These are phyloP conservation scores for Plotosus lineatus DNA, from an alignment of 2,113 vertebrate species.

Conservation along the genomic window DNA sequence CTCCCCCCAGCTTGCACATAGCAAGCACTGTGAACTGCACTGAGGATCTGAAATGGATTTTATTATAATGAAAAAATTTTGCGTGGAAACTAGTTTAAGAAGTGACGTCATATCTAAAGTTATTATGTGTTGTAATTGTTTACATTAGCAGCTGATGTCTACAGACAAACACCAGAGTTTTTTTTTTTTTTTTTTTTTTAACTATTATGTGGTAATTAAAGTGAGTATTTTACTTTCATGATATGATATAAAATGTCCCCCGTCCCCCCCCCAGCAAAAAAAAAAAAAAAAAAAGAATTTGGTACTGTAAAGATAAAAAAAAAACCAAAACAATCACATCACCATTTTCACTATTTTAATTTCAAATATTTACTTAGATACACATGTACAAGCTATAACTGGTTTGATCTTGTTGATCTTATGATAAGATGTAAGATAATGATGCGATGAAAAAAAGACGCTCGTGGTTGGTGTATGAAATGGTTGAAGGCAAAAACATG, in stretches of 20 bases:
- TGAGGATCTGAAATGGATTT: neutral
- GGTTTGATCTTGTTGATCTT: constrained; percentile 68
- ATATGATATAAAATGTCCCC: too few relatives aligned
- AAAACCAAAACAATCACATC: too few relatives aligned
- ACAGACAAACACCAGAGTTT: neutral
- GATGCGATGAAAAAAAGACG: constrained; percentile 68
- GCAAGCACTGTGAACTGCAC: neutral
- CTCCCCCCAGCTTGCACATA: neutral
- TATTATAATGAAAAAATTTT: neutral
- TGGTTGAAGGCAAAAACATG: constrained; percentile 71
- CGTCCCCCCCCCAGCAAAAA: too few relatives aligned
- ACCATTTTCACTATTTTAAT: neutral
- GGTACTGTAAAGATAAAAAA: too few relatives aligned
- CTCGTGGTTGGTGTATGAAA: constrained; percentile 63
- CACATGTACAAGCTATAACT: constrained; percentile 49
- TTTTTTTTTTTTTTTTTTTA: too few relatives aligned
- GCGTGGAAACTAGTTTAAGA: neutral
- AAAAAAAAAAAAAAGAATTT: too few relatives aligned
- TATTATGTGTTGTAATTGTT: neutral
- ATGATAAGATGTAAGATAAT: constrained; percentile 65
- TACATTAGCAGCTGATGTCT: neutral
- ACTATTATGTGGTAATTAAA: neutral
- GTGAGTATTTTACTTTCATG: neutral
- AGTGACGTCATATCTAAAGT: neutral
- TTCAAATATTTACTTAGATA: neutral